These are phyloP conservation scores for Ophonus ardosiacus DNA, from an alignment of 2,888 invertebrate genomes.

Conservation along the genomic window DNA sequence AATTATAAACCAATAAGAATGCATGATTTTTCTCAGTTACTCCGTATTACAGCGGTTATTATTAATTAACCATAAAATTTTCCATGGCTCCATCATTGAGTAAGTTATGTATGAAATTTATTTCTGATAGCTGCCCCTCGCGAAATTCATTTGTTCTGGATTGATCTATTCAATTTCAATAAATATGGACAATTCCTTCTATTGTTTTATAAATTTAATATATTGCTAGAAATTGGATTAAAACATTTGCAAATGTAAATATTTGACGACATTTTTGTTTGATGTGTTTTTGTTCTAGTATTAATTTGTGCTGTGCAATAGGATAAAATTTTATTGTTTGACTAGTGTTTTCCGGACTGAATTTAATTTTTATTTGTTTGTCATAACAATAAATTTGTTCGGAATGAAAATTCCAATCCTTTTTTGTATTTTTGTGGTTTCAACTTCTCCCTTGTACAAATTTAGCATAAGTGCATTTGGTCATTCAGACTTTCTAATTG, in stretches of 20 bases:
- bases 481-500: constrained; percentile 39
- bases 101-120: too few species aligned
- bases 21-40: too few species aligned
- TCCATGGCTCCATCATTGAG: too few species aligned
- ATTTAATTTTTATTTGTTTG: constrained; percentile 39
- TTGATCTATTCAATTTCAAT: too few species aligned
- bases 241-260: neutral
- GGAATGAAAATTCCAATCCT: neutral
- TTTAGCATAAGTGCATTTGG: constrained; percentile 28
- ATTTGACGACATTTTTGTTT: neutral
- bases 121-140: too few species aligned
- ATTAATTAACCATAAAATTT: too few species aligned
- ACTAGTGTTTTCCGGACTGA: constrained; percentile 11
- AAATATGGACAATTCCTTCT: too few species aligned
- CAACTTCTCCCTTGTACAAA: neutral
- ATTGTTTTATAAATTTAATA: neutral
- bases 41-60: too few species aligned
- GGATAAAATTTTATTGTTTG: neutral
- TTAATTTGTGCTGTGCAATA: neutral
- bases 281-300: neutral
- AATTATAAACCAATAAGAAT: too few species aligned
- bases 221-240: too few species aligned
- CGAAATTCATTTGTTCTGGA: too few species aligned
- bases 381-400: constrained; percentile 9
- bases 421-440: neutral